Percentiles rank a stretch among this genome's conserved stretches.
Evolutionary conservation across 2,797 vertebrate species (phyloP).

Genomic region (Microhierax caerulescens): DNA sequence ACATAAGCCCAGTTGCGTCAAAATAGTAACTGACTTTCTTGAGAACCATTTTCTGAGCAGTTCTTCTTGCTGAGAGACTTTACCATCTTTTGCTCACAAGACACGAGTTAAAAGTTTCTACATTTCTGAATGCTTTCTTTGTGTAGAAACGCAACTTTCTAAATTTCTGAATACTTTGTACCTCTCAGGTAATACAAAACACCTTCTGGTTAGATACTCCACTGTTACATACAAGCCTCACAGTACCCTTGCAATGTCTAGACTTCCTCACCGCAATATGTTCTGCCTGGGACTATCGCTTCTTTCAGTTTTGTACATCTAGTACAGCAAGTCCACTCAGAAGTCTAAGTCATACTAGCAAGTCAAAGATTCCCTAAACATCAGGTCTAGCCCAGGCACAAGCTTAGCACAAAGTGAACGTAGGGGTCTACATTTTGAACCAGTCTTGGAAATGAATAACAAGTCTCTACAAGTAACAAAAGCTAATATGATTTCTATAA

Average conservation of each 20-base stretch:
- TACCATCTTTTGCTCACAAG: not conserved
- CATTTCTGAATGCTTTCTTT: not conserved
- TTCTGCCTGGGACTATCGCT: not conserved
- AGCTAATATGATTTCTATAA: not conserved
- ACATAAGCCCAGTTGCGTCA: not conserved
- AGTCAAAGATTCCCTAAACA: not conserved
- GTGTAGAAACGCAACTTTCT: not conserved
- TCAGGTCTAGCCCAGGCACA: not conserved
- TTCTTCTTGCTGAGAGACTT: not conserved
- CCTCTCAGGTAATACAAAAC: not conserved
- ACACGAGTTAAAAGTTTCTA: not conserved
- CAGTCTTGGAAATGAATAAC: not conserved
- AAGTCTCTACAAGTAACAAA: not conserved
- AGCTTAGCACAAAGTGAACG: not conserved
- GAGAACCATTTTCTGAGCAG: not conserved
- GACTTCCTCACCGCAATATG: not conserved
- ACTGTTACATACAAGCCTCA: not conserved
- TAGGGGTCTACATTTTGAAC: not conserved
- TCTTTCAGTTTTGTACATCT: not conserved
- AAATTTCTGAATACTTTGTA: not conserved
- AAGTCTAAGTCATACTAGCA: not conserved
- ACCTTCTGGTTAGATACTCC: not conserved
- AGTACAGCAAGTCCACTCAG: not conserved
- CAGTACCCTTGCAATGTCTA: not conserved
- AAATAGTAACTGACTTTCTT: not conserved